A percentile compares a stretch with the other conserved stretches of the same genome.
Evolutionary conservation across 2,797 vertebrate genomes (phyloP).

Genomic region (Thamnophis elegans): DNA sequence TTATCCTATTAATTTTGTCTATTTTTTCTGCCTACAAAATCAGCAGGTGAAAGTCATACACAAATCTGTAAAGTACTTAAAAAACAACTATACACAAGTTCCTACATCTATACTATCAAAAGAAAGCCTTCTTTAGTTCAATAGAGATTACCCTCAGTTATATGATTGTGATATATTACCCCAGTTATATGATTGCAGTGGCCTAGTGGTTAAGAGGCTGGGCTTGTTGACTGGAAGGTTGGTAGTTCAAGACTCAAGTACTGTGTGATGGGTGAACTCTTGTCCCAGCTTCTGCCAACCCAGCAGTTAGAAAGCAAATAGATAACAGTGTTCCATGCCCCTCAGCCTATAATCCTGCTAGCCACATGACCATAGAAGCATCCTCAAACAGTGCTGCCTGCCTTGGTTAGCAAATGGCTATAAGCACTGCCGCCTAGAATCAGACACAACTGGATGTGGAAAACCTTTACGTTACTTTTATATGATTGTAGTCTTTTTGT

Average conservation of each 20-base stretch:
- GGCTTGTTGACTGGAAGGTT: not conserved
- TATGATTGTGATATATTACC: not conserved
- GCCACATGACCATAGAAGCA: not conserved
- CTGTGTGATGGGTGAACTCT: not conserved
- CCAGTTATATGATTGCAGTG: not conserved
- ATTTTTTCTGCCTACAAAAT: not conserved
- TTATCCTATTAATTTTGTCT: not conserved
- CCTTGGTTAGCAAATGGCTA: not conserved
- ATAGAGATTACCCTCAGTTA: not conserved
- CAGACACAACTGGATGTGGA: not conserved
- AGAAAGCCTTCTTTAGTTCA: not conserved
- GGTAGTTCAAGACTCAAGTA: not conserved
- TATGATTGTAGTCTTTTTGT: not conserved
- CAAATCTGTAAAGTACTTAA: not conserved
- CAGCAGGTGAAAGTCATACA: not conserved
- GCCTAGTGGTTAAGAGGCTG: not conserved
- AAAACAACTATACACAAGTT: not conserved
- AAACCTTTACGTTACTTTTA: not conserved
- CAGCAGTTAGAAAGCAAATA: not conserved
- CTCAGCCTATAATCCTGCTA: not conserved
- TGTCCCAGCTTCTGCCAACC: not conserved
- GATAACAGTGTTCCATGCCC: not conserved
- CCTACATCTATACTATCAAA: not conserved
- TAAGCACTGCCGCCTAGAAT: not conserved
- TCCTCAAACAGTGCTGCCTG: not conserved